These are phyloP conservation scores for Chaenodraco wilsoni DNA, from an alignment of 2,797 vertebrate genomes.

Conservation along the genomic window DNA sequence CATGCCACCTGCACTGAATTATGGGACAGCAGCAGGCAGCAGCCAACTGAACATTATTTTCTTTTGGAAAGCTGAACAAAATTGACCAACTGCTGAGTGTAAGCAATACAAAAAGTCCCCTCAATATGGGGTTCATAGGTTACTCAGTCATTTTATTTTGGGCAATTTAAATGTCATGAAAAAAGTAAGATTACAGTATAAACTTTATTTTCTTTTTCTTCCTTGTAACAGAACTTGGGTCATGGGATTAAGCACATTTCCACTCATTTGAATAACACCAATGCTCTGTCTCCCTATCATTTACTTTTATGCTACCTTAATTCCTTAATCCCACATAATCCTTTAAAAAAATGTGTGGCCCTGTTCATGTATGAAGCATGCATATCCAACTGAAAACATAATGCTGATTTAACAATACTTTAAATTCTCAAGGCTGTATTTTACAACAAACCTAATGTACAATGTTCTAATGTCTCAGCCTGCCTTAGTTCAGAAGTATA, in stretches of 20 bases:
- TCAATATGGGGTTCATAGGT: background rate
- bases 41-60: background rate
- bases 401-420: slow-evolving; percentile 29
- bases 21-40: slow-evolving; percentile 4
- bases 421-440: background rate
- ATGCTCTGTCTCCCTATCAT: background rate
- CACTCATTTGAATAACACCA: background rate
- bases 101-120: background rate
- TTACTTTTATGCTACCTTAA: slow-evolving; percentile 39
- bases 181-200: background rate
- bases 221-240: background rate
- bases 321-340: slow-evolving; percentile 54
- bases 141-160: background rate
- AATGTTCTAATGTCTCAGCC: slow-evolving; percentile 18
- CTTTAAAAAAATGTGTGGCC: slow-evolving; percentile 31
- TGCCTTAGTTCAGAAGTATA: slow-evolving; percentile 27
- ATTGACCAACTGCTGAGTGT: background rate
- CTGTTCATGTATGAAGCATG: slow-evolving; percentile 10
- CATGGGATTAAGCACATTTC: slow-evolving; percentile 5
- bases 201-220: background rate
- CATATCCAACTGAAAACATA: slow-evolving; percentile 20
- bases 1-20: background rate
- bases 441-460: slow-evolving; percentile 32
- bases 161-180: background rate
- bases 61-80: background rate